Evolutionary conservation across 2,113 vertebrate genomes (phyloP).

Genomic region (Charina bottae): DNA sequence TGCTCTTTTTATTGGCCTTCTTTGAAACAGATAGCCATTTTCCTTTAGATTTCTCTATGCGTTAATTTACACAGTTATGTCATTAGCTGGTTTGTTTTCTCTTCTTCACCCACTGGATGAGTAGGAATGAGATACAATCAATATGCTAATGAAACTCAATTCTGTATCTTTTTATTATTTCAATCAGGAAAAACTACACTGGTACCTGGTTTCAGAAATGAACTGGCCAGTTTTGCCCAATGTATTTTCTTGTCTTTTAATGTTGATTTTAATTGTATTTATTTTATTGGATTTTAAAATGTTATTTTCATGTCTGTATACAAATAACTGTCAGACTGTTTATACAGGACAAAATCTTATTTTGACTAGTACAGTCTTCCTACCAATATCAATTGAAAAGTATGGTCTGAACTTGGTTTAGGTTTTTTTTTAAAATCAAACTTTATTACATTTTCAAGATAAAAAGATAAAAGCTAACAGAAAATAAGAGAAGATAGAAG

Average conservation of each 20-base stretch:
- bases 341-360: not conserved
- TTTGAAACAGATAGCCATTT: not conserved
- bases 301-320: not conserved
- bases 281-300: not conserved
- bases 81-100: not conserved
- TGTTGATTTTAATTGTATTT: not conserved
- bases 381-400: not conserved
- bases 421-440: too few relatives aligned
- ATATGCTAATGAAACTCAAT: not conserved
- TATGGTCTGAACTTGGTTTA: not conserved
- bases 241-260: not conserved
- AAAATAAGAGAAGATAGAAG: too few relatives aligned
- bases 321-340: not conserved
- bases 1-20: not conserved
- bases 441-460: too few relatives aligned
- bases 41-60: not conserved
- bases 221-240: not conserved
- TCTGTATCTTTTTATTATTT: not conserved
- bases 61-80: not conserved
- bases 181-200: not conserved
- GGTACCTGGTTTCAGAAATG: not conserved
- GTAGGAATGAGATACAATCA: not conserved
- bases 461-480: too few relatives aligned
- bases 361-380: not conserved
- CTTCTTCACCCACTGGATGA: not conserved